Base-by-base conservation (phyloP, 2,113 vertebrate genomes). In the Chrysochloris asiatica region DNA sequence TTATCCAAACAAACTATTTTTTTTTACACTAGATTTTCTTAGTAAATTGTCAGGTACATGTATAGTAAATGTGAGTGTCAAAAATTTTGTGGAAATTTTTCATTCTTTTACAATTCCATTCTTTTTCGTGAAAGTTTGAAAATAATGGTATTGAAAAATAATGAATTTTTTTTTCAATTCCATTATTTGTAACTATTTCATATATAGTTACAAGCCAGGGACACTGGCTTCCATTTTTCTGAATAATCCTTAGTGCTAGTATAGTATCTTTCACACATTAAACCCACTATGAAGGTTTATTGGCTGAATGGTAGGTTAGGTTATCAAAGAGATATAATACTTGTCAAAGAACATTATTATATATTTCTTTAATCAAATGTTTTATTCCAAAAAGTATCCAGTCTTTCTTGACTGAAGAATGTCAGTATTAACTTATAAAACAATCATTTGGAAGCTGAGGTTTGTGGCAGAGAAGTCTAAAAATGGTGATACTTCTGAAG, bases 381-480 rank as follows among this genome's bases (percentile, higher is more conserved):
- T 94, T 95, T 94, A 91, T 92, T 95, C 95, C 41, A 86, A 72
- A 84, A 93, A 94, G 71, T 65, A 50, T n/a, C 5, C 63, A 91
- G 10, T 86, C 54, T 94, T 89, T 92, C 76, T 63, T 89, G 69
- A 79, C 11, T 36, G 47, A 88, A 47, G 61, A 86, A 91, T 89
- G 45, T 17, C 73, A 48, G 0, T 71, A 83, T 56, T 54, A 86
- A 65, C 4, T 92, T 82, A 88, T 45, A 86, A 82, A 77, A 54
- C 69, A 89, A 56, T 73, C 28, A 86, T 52, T 77, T 90, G 26
- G 63, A 90, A 95, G 69, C 33, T 54, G 16, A 92, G 86, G 30
- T 63, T 88, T 90, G 47, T 83, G 65, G 56, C 36, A 33, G 3
- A 88, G 50, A 86, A 28, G 11, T 80, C 41, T 92, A 83, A 92